phyloP scores from a whole-genome alignment of 30 jellyfish, hydroid and myxozoan species.

The Pelagia noctiluca region DNA sequence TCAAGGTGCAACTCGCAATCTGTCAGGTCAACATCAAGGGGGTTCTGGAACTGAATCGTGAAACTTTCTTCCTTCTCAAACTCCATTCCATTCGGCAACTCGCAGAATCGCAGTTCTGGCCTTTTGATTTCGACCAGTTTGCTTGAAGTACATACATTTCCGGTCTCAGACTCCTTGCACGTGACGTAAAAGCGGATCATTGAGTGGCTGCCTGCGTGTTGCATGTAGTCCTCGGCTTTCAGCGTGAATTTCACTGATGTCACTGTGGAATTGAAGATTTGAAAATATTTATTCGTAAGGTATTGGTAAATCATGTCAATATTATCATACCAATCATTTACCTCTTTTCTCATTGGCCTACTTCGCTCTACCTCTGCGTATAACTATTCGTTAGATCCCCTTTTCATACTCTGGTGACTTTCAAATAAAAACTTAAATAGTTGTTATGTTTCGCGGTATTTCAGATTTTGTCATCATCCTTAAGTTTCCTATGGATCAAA shows the following conservation, averaged over 20 bases:
- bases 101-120: conserved; percentile 58
- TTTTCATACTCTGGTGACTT: background rate
- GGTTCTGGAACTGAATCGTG: conserved; percentile 58
- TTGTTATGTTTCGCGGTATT: too few relatives aligned
- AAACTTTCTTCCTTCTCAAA: conserved; percentile 44
- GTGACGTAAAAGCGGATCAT: conserved; percentile 70
- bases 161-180: conserved; percentile 60
- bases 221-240: conserved; percentile 71
- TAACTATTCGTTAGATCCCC: background rate
- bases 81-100: conserved; percentile 22
- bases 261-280: conserved; percentile 50
- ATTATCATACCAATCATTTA: background rate
- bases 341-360: too few relatives aligned
- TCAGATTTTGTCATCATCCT: too few relatives aligned
- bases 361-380: background rate
- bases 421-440: too few relatives aligned
- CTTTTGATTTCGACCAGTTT: conserved; percentile 58
- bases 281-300: background rate
- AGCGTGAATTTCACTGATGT: conserved; percentile 45
- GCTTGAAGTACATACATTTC: conserved; percentile 64
- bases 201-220: conserved; percentile 68
- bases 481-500: too few relatives aligned
- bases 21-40: conserved; percentile 62
- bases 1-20: conserved; percentile 71
- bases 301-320: background rate